Base-by-base conservation (phyloP, 1,140 invertebrate genomes). In the Aricia agestis region DNA sequence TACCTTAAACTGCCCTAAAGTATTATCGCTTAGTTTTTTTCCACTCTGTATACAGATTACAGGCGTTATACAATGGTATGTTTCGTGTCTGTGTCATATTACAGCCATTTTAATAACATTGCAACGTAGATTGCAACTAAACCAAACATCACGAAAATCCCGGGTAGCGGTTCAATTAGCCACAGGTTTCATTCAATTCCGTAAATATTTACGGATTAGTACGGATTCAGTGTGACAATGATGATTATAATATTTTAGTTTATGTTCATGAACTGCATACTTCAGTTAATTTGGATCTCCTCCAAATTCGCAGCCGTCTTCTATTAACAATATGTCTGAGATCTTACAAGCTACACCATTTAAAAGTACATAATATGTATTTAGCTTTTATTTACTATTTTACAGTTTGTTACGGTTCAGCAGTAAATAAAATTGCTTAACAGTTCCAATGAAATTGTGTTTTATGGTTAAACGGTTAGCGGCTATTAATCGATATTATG, bases 281-380 rank as follows among this genome's bases (percentile, higher is more conserved):
- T 63, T 63, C 59, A 63, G 59, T 63, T 63, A 63, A 63, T 31
- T 63, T 63, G 59, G 59, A 63, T 10, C 9, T 19, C 18, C 25
- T 63, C 59, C 19, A 31, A 63, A 63, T n/a, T 59, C n/a, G 9
- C 18, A 63, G 59, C 17, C 19, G 18, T 1, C 58, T 18, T 18
- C n/a, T 63, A 63, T 63, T 17, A 25, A 63, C 6, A 19, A 10
- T 25, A 63, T 63, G 19, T 11, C 18, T 7, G 11, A 6, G 19
- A 31, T 63, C 59, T 19, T 25, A 63, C 19, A 19, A 63, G 18
- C 10, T 25, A 25, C 9, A 11, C 10, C 18, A 25, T 63, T 18
- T 19, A 19, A 10, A 2, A 25, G 9, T 63, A 13, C 18, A 6
- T 25, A n/a, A n/a, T n/a, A n/a, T n/a, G n/a, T n/a, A 63, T 63